Conservation (phyloP, 1,140 invertebrate genomes). For the Adoxophyes honmai region DNA sequence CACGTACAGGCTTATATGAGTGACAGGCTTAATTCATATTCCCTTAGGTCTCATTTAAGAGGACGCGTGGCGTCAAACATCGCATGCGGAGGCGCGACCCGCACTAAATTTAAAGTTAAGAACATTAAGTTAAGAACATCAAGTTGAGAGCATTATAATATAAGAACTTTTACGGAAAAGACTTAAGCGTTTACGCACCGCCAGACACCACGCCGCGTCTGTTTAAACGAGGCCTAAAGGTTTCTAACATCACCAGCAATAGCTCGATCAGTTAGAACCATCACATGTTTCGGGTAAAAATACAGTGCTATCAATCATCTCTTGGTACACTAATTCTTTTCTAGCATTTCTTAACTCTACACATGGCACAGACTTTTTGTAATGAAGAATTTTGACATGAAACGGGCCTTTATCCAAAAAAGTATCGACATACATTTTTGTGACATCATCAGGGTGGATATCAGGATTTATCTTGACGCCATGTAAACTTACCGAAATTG, state of each 20-base stretch:
- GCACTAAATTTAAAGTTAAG: too few relatives aligned
- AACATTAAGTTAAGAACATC: too few relatives aligned
- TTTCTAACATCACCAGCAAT: not conserved
- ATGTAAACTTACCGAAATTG: constrained; percentile 43
- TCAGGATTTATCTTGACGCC: constrained; percentile 44
- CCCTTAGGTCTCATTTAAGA: too few relatives aligned
- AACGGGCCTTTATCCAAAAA: constrained; percentile 59
- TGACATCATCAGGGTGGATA: constrained; percentile 30
- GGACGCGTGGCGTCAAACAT: too few relatives aligned
- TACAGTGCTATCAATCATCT: constrained; percentile 44
- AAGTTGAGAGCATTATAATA: too few relatives aligned
- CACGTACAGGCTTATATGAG: too few relatives aligned
- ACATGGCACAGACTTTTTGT: constrained; percentile 27
- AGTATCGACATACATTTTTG: constrained; percentile 34
- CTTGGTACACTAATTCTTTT: constrained; percentile 42
- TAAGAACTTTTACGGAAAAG: too few relatives aligned
- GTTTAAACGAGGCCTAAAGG: too few relatives aligned
- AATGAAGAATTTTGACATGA: constrained; percentile 38
- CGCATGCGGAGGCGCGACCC: too few relatives aligned
- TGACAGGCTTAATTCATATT: too few relatives aligned
- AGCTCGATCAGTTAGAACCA: not conserved
- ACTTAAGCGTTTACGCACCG: too few relatives aligned
- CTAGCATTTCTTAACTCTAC: constrained; percentile 50
- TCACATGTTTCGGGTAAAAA: constrained; percentile 23
- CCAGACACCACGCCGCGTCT: too few relatives aligned